These are phyloP conservation scores for Eulemur albifrons DNA, from an alignment of 2,797 vertebrate species.

Conservation along the genomic window DNA sequence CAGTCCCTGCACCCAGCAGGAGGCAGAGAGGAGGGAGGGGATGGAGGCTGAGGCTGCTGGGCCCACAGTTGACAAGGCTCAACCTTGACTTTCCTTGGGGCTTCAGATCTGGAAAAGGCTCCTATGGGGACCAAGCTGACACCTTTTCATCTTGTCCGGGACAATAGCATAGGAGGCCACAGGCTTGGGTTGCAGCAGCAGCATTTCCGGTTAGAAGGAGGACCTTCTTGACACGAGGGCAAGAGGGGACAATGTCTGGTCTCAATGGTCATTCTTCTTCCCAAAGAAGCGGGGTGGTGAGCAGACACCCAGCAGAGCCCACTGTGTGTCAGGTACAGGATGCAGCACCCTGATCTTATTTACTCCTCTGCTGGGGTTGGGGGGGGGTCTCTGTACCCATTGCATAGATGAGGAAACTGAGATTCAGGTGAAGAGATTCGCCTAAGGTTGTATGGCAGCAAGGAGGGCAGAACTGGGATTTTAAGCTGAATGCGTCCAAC, in stretches of 20 bases:
- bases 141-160: not conserved
- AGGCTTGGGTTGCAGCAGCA: not conserved
- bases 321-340: not conserved
- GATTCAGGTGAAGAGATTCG: not conserved
- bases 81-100: not conserved
- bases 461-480: not conserved
- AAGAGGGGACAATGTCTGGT: not conserved
- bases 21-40: not conserved
- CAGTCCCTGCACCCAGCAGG: not conserved
- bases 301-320: not conserved
- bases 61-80: not conserved
- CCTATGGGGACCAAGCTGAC: rapidly evolving
- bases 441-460: not conserved
- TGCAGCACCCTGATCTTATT: not conserved
- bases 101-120: not conserved
- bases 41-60: too few relatives aligned
- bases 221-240: not conserved
- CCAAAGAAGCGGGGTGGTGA: not conserved
- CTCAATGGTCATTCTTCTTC: not conserved
- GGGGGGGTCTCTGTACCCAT: not conserved
- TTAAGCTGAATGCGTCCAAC: not conserved
- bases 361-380: not conserved
- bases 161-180: not conserved
- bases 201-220: not conserved
- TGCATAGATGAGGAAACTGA: not conserved